Percentiles rank a stretch among this genome's conserved stretches.
Evolutionary conservation across 1,140 invertebrate genomes (phyloP).

Genomic region (Planococcus citri): DNA sequence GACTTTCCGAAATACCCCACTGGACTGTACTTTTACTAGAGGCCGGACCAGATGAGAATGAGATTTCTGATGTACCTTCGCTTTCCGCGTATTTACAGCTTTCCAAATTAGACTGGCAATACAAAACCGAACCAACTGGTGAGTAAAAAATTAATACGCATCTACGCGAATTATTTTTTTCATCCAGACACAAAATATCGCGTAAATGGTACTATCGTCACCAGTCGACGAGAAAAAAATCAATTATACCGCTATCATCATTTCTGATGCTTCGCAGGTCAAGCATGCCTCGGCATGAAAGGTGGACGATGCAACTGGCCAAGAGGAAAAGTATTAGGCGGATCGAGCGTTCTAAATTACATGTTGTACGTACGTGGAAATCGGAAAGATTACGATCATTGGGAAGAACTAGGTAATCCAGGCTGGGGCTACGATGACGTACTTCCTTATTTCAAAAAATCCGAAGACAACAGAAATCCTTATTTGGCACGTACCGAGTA

Average conservation of each 20-base stretch:
- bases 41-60: conserved; percentile 83
- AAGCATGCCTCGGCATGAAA: conserved; percentile 30
- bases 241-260: no score
- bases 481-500: conserved; percentile 55
- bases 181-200: no score
- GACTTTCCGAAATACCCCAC: conserved; percentile 63
- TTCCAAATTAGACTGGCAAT: conserved; percentile 80
- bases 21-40: conserved; percentile 80
- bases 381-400: conserved; percentile 73
- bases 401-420: conserved; percentile 70
- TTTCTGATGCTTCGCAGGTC: conserved; percentile 24
- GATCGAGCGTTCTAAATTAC: conserved; percentile 83
- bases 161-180: no score
- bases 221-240: no score
- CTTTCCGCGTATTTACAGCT: conserved; percentile 75
- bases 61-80: conserved; percentile 77
- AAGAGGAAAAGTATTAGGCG: conserved; percentile 71
- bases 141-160: conserved; percentile 33
- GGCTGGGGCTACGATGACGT: conserved; percentile 82
- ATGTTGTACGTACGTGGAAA: conserved; percentile 89
- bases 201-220: no score
- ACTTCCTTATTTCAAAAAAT: conserved; percentile 78
- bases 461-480: conserved; percentile 75
- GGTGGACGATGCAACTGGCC: conserved; percentile 71
- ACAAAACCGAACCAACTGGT: conserved; percentile 77